A percentile compares a stretch with the other conserved stretches of the same genome.
These are phyloP conservation scores for Sapayoa aenigma DNA, from an alignment of 2,113 vertebrate species.

Conservation along the genomic window DNA sequence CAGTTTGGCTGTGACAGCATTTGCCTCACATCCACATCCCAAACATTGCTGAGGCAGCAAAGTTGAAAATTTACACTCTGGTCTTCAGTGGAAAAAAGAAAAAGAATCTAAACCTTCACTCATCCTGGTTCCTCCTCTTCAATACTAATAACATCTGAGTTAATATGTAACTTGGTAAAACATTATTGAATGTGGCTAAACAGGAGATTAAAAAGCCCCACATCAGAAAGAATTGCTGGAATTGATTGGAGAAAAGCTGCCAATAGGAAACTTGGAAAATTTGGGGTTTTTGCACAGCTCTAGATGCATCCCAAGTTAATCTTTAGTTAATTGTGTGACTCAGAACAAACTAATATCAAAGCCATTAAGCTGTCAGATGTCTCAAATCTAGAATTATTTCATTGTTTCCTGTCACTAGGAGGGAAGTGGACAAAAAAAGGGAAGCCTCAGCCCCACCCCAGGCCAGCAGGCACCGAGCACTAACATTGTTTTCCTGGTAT, in stretches of 20 bases:
- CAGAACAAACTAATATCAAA: neutral
- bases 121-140: neutral
- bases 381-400: neutral
- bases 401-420: neutral
- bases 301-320: neutral
- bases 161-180: neutral
- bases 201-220: neutral
- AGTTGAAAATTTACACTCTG: conserved; percentile 27
- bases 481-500: conserved; percentile 78
- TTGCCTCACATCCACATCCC: conserved; percentile 32
- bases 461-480: conserved; percentile 12
- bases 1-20: neutral
- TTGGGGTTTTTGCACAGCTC: neutral
- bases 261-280: neutral
- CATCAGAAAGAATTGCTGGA: neutral
- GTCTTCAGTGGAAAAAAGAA: neutral
- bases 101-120: neutral
- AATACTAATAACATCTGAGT: neutral
- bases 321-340: neutral
- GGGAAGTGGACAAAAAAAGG: neutral
- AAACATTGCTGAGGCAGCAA: conserved; percentile 40
- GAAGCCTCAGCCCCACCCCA: neutral
- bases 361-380: neutral
- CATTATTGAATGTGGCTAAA: neutral
- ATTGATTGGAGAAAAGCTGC: neutral